Evolutionary conservation across 2,888 invertebrate genomes (phyloP), one percentile per base, ranked within the genome.

Genomic region (Geophilus truncorum): DNA sequence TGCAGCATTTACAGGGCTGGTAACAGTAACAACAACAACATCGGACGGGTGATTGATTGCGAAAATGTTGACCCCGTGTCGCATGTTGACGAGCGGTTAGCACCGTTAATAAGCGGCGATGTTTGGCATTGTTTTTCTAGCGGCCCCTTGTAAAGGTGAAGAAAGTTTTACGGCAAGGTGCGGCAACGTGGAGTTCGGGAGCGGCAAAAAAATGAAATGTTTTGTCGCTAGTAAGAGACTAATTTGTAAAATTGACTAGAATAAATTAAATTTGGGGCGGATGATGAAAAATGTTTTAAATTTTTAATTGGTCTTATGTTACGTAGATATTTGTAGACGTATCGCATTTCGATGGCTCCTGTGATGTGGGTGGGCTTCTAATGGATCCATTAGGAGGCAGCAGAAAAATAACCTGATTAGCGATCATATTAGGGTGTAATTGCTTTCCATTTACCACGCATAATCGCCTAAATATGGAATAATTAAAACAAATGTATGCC

Each of bases 381-480:
- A 77, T 77, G 32, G 77, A 34, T 77, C 34, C 77, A 36, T 36
- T 34, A 36, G 77, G 77, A 77, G 36, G 77, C 77, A 77, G 32
- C 77, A 77, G 32, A 80, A 80, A 80, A 80, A 70, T 80, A 80
- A 80, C 80, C 80, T 70, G 75, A 80, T 80, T 80, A 80, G 40
- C 76, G 75, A 36, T 80, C 80, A 80, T 80, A 80, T 80, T 80
- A 80, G 34, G 80, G 80, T 70, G 75, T 80, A 80, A 80, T 80
- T 80, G 80, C 80, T 80, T 80, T 80, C 80, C 80, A 80, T 80
- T 80, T 80, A 34, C 75, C 75, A 40, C 75, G 80, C 80, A 76
- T 80, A 80, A 80, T 80, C 80, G 76, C 36, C 34, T 80, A 80
- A 80, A 80, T 80, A 80, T 70, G 80, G 80, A 80, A 80, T 80